Base-by-base conservation (phyloP, 1,140 invertebrate genomes). In the Drosophila busckii region DNA sequence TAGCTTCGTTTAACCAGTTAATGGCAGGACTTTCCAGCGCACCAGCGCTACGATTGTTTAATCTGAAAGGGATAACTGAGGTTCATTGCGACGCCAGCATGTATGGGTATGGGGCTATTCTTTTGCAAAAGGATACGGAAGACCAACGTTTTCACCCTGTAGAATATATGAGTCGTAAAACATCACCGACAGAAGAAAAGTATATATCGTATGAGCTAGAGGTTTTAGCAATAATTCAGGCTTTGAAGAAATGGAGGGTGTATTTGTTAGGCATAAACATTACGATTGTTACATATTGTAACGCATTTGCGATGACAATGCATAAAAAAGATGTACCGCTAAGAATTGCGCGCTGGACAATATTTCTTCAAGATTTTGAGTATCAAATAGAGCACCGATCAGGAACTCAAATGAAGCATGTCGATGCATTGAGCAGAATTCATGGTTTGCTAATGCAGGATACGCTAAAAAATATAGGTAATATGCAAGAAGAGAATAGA, bases 121-220 rank as follows among this genome's bases (percentile, higher is more conserved):
- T n/a, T n/a, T n/a, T n/a, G n/a, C n/a, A n/a, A n/a, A n/a, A n/a
- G n/a, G n/a, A n/a, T n/a, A n/a, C n/a, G n/a, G n/a, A n/a, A n/a
- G n/a, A n/a, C n/a, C n/a, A n/a, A n/a, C n/a, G n/a, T n/a, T n/a
- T n/a, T n/a, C n/a, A n/a, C n/a, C n/a, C n/a, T n/a, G n/a, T n/a
- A n/a, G n/a, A n/a, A n/a, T n/a, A n/a, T n/a, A n/a, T n/a, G n/a
- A n/a, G n/a, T n/a, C n/a, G n/a, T n/a, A n/a, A n/a, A n/a, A n/a
- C n/a, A n/a, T n/a, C n/a, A n/a, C n/a, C n/a, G n/a, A n/a, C n/a
- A n/a, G 54, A 85, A 46, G 25, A 48, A 16, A 66, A 59, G 13
- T 84, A 78, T 35, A 63, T 69, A 37, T 73, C 59, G 5, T 78
- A 65, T 44, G 67, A 85, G 28, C 19, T 71, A 1, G 73, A 86